Evolutionary conservation across 2,888 invertebrate genomes (phyloP).

Genomic region (Aphodius granarius): DNA sequence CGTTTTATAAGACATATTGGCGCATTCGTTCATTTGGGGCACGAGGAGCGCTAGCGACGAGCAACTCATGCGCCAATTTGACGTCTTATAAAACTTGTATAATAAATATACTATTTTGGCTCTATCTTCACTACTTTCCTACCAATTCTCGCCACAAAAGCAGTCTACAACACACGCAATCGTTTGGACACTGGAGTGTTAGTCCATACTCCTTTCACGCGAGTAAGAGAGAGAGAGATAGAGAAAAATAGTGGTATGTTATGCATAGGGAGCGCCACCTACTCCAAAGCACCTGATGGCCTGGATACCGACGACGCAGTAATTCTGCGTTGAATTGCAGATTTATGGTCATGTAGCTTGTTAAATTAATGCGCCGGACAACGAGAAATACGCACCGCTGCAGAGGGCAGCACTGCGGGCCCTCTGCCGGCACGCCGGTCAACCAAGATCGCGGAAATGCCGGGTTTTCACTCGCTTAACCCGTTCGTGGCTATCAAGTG

Average conservation of each 20-base stretch:
- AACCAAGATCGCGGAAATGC: background rate
- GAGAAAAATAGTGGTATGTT: background rate
- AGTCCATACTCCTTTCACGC: background rate
- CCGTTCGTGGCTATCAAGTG: background rate
- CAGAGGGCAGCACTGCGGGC: background rate
- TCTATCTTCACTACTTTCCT: too few relatives aligned
- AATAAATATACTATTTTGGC: too few relatives aligned
- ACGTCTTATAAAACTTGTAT: too few relatives aligned
- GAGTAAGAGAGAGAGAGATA: background rate
- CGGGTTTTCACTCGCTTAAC: background rate
- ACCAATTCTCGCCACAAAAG: too few relatives aligned
- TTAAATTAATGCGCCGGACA: background rate
- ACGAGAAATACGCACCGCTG: background rate
- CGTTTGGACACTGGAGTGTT: too few relatives aligned
- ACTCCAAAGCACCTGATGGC: background rate
- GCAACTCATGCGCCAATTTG: too few relatives aligned
- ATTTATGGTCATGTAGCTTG: background rate
- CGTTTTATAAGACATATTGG: too few relatives aligned
- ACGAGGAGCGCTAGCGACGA: too few relatives aligned
- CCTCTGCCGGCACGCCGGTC: background rate
- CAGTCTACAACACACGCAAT: too few relatives aligned
- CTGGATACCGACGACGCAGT: background rate
- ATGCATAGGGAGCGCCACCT: background rate
- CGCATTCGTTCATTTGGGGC: too few relatives aligned
- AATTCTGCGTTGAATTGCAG: background rate